These are phyloP conservation scores for Plebejus argus DNA, from an alignment of 2,888 invertebrate species.

Conservation along the genomic window DNA sequence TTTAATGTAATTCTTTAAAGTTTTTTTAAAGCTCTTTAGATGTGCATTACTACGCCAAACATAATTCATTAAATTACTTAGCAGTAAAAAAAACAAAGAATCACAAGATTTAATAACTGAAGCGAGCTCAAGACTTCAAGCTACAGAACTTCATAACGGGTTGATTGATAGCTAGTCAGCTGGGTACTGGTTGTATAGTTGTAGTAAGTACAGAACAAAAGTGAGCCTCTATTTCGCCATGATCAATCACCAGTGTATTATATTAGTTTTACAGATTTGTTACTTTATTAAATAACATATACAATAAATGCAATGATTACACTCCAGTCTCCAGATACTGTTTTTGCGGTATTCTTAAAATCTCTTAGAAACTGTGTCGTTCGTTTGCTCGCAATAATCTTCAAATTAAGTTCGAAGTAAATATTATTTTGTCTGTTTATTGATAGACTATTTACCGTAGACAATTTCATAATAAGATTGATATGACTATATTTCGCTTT, in stretches of 20 bases:
- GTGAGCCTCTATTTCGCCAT: not conserved
- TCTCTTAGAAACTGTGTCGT: no score
- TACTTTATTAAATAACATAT: not conserved
- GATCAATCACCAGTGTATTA: not conserved
- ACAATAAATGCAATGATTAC: no score
- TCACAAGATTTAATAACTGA: not conserved
- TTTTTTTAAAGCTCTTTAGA: no score
- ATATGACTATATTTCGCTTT: not conserved
- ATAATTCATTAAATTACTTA: no score
- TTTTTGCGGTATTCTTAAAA: no score
- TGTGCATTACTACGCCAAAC: no score
- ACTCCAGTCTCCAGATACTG: no score
- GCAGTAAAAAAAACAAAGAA: not conserved
- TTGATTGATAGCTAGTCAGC: slow-evolving; percentile 4
- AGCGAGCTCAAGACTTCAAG: not conserved
- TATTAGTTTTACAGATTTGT: not conserved
- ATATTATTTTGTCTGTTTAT: no score
- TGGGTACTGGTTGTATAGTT: not conserved
- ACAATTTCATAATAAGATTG: not conserved
- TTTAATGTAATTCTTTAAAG: no score
- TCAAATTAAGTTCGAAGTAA: no score
- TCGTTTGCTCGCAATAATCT: no score
- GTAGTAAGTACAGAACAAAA: not conserved
- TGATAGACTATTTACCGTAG: not conserved
- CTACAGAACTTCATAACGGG: not conserved